Evolutionary conservation across 1,140 invertebrate species (phyloP), one percentile per base, ranked within the genome.

Genomic region (Kradibia gibbosae): DNA sequence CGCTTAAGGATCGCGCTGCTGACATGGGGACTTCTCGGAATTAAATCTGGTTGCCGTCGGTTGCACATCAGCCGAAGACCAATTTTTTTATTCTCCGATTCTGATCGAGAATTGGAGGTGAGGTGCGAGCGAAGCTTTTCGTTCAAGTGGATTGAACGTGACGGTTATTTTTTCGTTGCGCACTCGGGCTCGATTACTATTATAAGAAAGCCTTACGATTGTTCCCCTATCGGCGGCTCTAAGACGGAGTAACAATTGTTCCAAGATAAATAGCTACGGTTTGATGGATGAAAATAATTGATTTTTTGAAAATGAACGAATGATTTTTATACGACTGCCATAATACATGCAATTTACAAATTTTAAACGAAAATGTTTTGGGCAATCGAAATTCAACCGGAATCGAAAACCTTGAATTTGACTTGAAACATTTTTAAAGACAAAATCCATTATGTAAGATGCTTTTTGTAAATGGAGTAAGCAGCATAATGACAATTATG

Each of bases 1-100:
- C 10, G 22, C 45, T 34, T 10, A 28, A 28, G 36, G 55, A n/a
- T 77, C 57, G 36, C 60, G 75, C 28, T 53, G 11, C 22, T 4
- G 15, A 20, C 17, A 7, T 5, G 8, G 79, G 79, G 45, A 74
- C 74, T 75, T 76, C 62, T 73, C 80, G 60, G 76, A 81, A 81
- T 81, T 42, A 77, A 5, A 70, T 45, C 36, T 4, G 3, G n/a
- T n/a, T n/a, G n/a, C 1, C 31, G 48, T 13, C 15, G 11, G 55
- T 53, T 74, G 20, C 48, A 17, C 11, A 50, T 50, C 3, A 28
- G 70, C 5, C 36, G 34, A 42, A 60, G 34, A 42, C 28, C 42
- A 80, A 74, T 80, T 80, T 80, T 80, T 72, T 74, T 73, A 80
- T 74, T 75, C 42, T 28, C 55, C 67, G 71, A 67, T 74, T 79